A percentile compares a stretch with the other conserved stretches of the same genome.
Evolutionary conservation across 1,140 invertebrate genomes (phyloP).

Genomic region (Meteorus sp.): DNA sequence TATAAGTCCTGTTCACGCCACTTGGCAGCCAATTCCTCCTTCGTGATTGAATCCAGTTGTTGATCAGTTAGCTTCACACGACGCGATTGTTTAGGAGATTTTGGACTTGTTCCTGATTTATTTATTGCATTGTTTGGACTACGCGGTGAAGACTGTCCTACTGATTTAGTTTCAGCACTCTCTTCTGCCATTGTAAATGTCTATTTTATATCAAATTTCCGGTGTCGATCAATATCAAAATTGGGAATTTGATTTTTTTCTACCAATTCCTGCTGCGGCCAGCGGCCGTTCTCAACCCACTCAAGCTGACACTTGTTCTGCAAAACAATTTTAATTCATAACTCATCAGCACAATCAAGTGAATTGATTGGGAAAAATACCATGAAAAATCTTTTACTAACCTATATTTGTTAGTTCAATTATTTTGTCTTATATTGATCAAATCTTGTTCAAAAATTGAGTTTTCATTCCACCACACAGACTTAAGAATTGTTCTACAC

Average conservation of each 20-base stretch:
- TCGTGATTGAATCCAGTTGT: conserved; percentile 57
- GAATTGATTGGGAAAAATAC: no score
- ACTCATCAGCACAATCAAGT: no score
- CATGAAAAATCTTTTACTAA: no score
- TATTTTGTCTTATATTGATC: no score
- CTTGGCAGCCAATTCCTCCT: conserved; percentile 60
- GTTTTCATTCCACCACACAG: not conserved
- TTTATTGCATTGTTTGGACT: conserved; percentile 37
- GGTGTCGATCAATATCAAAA: not conserved
- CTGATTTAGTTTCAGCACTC: conserved; percentile 47
- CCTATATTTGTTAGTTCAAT: no score
- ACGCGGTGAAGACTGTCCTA: conserved; percentile 48
- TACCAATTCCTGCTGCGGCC: not conserved
- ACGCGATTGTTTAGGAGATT: conserved; percentile 48
- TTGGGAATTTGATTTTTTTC: not conserved
- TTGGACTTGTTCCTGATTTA: conserved; percentile 44
- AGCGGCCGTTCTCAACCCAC: no score
- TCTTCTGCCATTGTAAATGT: conserved; percentile 49
- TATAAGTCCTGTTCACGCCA: conserved; percentile 62
- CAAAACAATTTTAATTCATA: no score
- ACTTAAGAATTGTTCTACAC: not conserved
- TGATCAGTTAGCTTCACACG: conserved; percentile 57
- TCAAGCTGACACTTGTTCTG: no score
- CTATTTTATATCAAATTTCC: not conserved
- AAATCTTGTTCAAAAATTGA: no score